Evolutionary conservation across 2,888 invertebrate species (phyloP).

Genomic region (Lathronympha strigana): DNA sequence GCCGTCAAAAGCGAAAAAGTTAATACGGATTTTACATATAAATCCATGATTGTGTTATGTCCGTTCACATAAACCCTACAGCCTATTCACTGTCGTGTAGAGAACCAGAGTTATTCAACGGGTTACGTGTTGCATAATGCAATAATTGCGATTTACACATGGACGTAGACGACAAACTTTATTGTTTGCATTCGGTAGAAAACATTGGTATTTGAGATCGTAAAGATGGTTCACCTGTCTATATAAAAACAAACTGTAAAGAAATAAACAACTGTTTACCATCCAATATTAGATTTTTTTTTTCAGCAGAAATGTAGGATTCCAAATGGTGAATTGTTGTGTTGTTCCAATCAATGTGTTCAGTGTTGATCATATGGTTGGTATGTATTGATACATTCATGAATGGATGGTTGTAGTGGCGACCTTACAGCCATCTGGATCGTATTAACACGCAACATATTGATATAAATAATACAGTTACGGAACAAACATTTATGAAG

Average conservation of each 20-base stretch:
- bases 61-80: constrained; percentile 5
- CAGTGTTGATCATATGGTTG: too few relatives aligned
- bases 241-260: too few relatives aligned
- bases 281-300: too few relatives aligned
- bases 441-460: constrained; percentile 8
- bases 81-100: constrained; percentile 4
- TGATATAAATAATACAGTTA: constrained; percentile 9
- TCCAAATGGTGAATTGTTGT: too few relatives aligned
- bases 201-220: not conserved
- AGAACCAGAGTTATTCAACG: not conserved
- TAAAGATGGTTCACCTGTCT: not conserved
- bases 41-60: too few relatives aligned
- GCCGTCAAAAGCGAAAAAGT: too few relatives aligned
- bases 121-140: constrained; percentile 5
- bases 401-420: constrained; percentile 15
- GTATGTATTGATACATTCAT: too few relatives aligned
- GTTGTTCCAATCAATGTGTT: too few relatives aligned
- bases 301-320: too few relatives aligned
- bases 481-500: constrained; percentile 13
- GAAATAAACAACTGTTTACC: too few relatives aligned
- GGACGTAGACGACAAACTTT: not conserved
- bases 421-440: constrained; percentile 29
- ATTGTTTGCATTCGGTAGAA: not conserved
- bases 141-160: constrained; percentile 5
- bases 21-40: too few relatives aligned